These are phyloP conservation scores for Peromyscus melanophrys DNA, from an alignment of 2,797 vertebrate species.

Conservation along the genomic window DNA sequence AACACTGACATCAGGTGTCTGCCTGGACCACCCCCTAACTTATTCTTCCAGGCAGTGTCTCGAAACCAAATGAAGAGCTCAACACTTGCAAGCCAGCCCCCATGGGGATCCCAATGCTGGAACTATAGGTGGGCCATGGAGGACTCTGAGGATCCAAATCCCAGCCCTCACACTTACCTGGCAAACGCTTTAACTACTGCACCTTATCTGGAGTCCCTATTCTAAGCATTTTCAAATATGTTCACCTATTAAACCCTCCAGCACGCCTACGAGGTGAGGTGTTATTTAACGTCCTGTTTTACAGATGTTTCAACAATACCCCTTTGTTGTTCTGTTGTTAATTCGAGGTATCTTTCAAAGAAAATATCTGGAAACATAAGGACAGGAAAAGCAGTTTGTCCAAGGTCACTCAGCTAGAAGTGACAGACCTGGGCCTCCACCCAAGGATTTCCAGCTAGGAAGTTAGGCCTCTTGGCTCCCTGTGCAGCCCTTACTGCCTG, in stretches of 20 bases:
- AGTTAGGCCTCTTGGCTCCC: background rate
- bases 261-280: background rate
- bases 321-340: constrained; percentile 41
- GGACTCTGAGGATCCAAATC: background rate
- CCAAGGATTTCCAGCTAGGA: background rate
- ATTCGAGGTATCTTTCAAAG: constrained; percentile 57
- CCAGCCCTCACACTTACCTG: background rate
- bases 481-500: background rate
- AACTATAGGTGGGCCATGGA: background rate
- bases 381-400: constrained; percentile 54
- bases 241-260: constrained; percentile 4
- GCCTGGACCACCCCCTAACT: background rate
- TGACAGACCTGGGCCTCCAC: background rate
- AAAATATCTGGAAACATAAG: constrained; percentile 54
- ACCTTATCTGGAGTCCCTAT: background rate
- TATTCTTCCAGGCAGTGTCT: background rate
- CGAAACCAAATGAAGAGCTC: background rate
- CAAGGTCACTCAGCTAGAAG: background rate
- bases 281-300: constrained; percentile 39
- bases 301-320: constrained; percentile 18
- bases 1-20: background rate
- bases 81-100: background rate
- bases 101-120: background rate
- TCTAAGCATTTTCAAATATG: constrained; percentile 32
- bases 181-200: no score